These are phyloP conservation scores for Palythoa grandiflora DNA, from an alignment of 92 coral and sea anemone genomes.

Conservation along the genomic window DNA sequence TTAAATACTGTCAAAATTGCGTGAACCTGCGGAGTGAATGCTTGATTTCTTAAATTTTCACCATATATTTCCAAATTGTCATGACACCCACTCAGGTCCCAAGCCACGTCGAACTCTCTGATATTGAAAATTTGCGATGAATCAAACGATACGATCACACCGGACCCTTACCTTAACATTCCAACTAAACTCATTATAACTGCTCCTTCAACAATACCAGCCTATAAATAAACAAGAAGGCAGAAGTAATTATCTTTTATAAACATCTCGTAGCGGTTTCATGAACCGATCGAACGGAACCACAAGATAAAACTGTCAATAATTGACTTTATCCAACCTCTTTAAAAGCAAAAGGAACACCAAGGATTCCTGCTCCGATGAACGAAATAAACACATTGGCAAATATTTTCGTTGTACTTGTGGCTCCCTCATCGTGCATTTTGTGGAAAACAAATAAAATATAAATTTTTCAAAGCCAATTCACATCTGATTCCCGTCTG, in stretches of 20 bases:
- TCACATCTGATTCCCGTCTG: neutral
- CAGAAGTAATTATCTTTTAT: neutral
- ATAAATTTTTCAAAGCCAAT: neutral
- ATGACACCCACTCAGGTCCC: neutral
- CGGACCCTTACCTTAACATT: conserved; percentile 78
- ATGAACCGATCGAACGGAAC: neutral
- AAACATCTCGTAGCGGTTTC: conserved; percentile 7
- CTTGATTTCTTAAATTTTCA: neutral
- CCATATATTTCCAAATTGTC: neutral
- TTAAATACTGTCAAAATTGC: neutral
- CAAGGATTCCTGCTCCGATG: conserved; percentile 99
- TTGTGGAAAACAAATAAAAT: conserved; percentile 25
- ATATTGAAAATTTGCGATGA: conserved; percentile 11
- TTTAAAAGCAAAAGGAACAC: conserved; percentile 97
- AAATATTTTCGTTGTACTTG: conserved; percentile 90
- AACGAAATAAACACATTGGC: conserved; percentile 97
- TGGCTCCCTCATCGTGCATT: conserved; percentile 91
- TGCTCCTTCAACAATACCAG: conserved; percentile 92
- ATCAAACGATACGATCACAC: neutral
- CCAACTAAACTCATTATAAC: conserved; percentile 91
- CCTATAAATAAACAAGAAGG: conserved; percentile 60
- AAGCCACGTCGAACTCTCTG: conserved; percentile 28
- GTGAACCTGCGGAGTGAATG: neutral
- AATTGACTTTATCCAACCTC: conserved; percentile 70
- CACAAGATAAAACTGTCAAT: neutral